A percentile compares a stretch with the other conserved stretches of the same genome.
Evolutionary conservation across 2,797 vertebrate species (phyloP).

Genomic region (Mustela erminea): DNA sequence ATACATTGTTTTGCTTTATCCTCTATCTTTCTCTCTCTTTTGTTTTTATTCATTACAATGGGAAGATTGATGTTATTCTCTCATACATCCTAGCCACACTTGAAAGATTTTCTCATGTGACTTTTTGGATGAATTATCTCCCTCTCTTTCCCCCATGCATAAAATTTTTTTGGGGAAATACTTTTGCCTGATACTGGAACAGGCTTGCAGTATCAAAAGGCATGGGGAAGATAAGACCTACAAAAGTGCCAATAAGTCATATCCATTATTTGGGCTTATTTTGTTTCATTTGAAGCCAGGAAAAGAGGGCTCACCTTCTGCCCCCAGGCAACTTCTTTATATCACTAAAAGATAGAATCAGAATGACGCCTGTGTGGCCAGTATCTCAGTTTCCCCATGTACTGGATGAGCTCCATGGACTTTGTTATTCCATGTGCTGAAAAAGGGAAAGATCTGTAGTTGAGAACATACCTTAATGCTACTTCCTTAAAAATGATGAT

Average conservation of each 20-base stretch:
- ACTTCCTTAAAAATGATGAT: not conserved
- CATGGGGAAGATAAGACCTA: no score
- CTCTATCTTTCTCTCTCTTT: not conserved
- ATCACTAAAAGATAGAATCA: not conserved
- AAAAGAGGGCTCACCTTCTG: not conserved
- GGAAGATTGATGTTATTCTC: not conserved
- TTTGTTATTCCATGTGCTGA: not conserved
- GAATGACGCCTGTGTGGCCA: not conserved
- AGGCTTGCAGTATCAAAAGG: not conserved
- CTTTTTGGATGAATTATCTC: not conserved
- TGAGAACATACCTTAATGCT: not conserved
- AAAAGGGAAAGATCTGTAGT: not conserved
- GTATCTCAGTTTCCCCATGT: not conserved
- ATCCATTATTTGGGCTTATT: not conserved
- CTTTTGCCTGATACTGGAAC: not conserved
- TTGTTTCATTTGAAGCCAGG: not conserved
- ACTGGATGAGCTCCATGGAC: not conserved
- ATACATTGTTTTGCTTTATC: not conserved
- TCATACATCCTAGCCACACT: not conserved
- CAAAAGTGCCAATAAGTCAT: not conserved
- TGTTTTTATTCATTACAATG: not conserved
- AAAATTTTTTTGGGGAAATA: not conserved
- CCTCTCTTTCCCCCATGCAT: rapidly evolving
- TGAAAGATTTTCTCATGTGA: not conserved
- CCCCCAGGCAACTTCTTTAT: not conserved